These are phyloP conservation scores for Coracopsis vasa DNA, from an alignment of 2,113 vertebrate genomes.

Conservation along the genomic window DNA sequence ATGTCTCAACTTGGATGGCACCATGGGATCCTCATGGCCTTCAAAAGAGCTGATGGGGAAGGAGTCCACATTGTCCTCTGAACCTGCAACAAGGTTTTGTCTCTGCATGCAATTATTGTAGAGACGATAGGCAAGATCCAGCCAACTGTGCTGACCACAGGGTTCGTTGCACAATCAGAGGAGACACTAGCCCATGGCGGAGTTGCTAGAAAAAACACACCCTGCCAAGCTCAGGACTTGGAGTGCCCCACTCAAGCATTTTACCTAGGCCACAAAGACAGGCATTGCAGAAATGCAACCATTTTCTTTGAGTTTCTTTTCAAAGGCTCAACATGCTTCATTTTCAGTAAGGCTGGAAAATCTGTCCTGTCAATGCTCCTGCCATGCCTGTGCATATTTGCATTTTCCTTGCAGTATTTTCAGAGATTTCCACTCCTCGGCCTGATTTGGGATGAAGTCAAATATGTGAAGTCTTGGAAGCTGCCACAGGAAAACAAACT, in stretches of 20 bases:
- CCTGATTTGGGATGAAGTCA: constrained; percentile 49
- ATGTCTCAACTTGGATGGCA: neutral
- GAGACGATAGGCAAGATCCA: neutral
- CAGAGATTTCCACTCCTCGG: constrained; percentile 5
- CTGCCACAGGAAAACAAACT: constrained; percentile 43
- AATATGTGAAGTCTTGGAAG: constrained; percentile 43
- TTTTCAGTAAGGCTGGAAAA: neutral
- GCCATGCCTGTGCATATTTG: neutral
- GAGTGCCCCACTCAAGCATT: accelerated
- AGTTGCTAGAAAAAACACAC: neutral
- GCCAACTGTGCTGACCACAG: accelerated
- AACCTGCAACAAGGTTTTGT: accelerated
- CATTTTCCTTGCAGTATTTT: constrained; percentile 41
- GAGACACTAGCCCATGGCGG: neutral
- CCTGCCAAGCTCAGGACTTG: neutral
- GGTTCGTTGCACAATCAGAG: neutral
- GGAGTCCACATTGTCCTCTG: neutral
- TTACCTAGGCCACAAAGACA: neutral
- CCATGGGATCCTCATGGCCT: accelerated
- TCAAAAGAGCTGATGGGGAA: neutral
- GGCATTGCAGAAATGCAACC: neutral
- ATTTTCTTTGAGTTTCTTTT: neutral
- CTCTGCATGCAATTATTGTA: neutral
- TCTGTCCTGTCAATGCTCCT: neutral
- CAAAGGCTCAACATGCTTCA: neutral